Evolutionary conservation across 2,113 vertebrate genomes (phyloP).

Genomic region (Heterotilapia buettikoferi): DNA sequence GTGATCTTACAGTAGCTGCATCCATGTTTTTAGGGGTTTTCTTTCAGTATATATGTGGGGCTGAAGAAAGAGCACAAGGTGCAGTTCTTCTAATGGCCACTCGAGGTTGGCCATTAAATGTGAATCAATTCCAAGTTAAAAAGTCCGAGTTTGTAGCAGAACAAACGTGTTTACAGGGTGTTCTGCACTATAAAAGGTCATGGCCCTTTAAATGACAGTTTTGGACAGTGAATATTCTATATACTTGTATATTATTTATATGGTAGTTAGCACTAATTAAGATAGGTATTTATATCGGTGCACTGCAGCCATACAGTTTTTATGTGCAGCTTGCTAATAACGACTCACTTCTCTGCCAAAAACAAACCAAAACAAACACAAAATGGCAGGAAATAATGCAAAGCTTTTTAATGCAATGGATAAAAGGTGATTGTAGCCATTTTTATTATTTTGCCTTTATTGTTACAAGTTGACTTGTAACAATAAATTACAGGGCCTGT

Average conservation of each 20-base stretch:
- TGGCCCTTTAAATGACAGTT: not conserved
- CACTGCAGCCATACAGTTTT: not conserved
- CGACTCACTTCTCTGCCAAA: not conserved
- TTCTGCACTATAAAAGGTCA: not conserved
- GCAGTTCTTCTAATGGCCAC: not conserved
- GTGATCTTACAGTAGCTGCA: not conserved
- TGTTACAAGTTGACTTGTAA: not conserved
- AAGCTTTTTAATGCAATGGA: not conserved
- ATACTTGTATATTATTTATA: not conserved
- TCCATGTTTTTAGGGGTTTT: not conserved
- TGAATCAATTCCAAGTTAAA: not conserved
- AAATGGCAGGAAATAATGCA: not conserved
- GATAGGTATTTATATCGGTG: not conserved
- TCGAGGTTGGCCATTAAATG: not conserved
- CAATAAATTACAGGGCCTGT: not conserved
- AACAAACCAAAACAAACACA: not conserved
- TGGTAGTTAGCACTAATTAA: not conserved
- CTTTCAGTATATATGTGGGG: not conserved
- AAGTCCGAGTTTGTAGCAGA: not conserved
- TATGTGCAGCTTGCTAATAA: not conserved
- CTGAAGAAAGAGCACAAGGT: not conserved
- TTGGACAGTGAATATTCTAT: not conserved
- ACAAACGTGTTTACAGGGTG: not conserved
- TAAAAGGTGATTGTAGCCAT: not conserved
- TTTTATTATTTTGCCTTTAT: not conserved